phyloP scores from a whole-genome alignment of 1,140 invertebrate species.

The Teleopsis dalmanni region DNA sequence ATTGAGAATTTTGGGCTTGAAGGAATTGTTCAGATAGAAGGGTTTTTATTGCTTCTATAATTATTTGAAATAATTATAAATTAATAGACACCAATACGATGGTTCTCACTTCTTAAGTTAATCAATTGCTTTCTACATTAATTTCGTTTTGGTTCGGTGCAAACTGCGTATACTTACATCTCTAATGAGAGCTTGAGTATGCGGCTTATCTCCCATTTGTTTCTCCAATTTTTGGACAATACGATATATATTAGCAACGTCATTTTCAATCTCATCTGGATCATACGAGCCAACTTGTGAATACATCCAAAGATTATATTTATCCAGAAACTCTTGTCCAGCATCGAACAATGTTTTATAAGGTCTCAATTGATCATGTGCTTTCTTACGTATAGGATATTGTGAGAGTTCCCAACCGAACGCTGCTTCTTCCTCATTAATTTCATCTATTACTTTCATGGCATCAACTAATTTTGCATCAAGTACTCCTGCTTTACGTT shows the following conservation, averaged over 20 bases:
- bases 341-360: conserved; percentile 87
- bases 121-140: no score
- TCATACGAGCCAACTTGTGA: conserved; percentile 75
- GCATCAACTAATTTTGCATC: conserved; percentile 61
- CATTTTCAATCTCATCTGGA: conserved; percentile 81
- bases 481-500: conserved; percentile 67
- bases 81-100: no score
- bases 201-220: conserved; percentile 65
- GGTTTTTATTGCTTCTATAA: no score
- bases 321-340: conserved; percentile 75
- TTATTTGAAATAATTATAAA: no score
- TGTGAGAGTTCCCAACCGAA: conserved; percentile 84
- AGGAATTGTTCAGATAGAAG: neutral
- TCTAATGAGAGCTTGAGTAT: conserved; percentile 55
- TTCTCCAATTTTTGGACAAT: conserved; percentile 85
- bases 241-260: conserved; percentile 72
- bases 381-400: conserved; percentile 74
- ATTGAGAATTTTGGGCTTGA: neutral
- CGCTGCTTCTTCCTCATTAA: conserved; percentile 86
- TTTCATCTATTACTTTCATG: conserved; percentile 74
- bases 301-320: conserved; percentile 75
- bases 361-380: conserved; percentile 67
- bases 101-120: no score
- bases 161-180: conserved; percentile 45
- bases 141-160: neutral